Evolutionary conservation across 2,888 invertebrate species (phyloP), one percentile per base, ranked within the genome.

Genomic region (Stenurella melanura): DNA sequence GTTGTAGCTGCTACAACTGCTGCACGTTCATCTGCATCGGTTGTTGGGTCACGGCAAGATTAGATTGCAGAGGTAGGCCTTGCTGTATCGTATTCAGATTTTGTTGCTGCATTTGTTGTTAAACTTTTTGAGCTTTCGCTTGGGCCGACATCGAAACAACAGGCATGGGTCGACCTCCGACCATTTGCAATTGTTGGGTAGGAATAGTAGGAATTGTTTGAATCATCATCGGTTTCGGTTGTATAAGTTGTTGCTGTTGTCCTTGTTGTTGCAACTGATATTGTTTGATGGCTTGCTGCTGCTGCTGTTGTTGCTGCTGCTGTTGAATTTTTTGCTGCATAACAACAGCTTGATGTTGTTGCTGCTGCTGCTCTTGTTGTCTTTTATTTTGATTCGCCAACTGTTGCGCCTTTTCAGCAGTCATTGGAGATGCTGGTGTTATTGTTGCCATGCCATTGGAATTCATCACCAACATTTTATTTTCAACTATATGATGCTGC

Each of bases 141-240:
- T 91, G 87, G 2, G 88, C 89, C 4, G 90, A 88, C 89, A 94
- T 93, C 0, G 94, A 93, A 0, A 94, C 93, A 0, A 94, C 94
- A 0, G 94, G 94, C 91, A 94, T 91, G 0, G 92, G 92, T 75
- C 93, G 91, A 60, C 91, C 91, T 19, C 90, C 90, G 76, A 89
- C 88, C 81, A 89, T 89, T 80, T 90, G 90, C 34, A 89, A 84
- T 78, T 88, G 88, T 78, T 90, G 90, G 77, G 90, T 88, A 67
- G 90, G 92, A 88, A 92, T 90, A 9, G 90, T 89, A 76, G 92
- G 92, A 80, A 93, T 89, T 0, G 93, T 90, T 83, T 89, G 89
- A 92, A 94, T 90, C 91, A 92, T 92, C 84, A 92, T 89, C 10
- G 92, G 91, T 84, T 92, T 91, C 3, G 91, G 91, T 82, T 91